A percentile compares a stretch with the other conserved stretches of the same genome.
Conservation (phyloP, 2,888 invertebrate genomes). For the Parnassius orleans region DNA sequence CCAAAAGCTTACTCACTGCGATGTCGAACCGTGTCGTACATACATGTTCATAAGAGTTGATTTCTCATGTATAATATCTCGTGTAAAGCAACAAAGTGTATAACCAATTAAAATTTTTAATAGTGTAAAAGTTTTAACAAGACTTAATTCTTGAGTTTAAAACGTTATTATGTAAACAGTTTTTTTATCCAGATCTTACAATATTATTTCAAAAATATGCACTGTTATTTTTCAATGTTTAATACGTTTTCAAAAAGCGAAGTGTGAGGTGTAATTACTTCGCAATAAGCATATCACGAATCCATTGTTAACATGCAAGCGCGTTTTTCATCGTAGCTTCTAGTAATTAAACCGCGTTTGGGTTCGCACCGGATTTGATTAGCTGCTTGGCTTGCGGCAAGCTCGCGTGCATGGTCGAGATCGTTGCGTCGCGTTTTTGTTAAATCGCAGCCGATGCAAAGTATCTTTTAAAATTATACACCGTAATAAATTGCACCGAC, state of each 20-base stretch:
- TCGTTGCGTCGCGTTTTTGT: slow-evolving; percentile 10
- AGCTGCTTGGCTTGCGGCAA: slow-evolving; percentile 23
- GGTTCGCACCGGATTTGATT: slow-evolving; percentile 15
- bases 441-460: neutral
- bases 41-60: too few relatives aligned
- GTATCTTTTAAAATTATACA: slow-evolving; percentile 12
- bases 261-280: neutral
- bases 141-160: too few relatives aligned
- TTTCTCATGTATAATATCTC: too few relatives aligned
- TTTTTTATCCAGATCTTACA: too few relatives aligned
- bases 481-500: slow-evolving; percentile 23
- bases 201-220: neutral
- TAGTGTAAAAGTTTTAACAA: too few relatives aligned
- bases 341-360: slow-evolving; percentile 5
- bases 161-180: too few relatives aligned
- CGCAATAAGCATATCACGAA: neutral
- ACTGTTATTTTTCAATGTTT: neutral
- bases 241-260: neutral
- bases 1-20: too few relatives aligned
- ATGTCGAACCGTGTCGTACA: too few relatives aligned
- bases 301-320: slow-evolving; percentile 4
- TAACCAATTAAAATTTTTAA: too few relatives aligned
- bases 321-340: neutral
- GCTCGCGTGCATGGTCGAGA: slow-evolving; percentile 28
- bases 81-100: too few relatives aligned